Evolutionary conservation across 2,797 vertebrate genomes (phyloP).

Genomic region (Oryzias dopingdopingensis): DNA sequence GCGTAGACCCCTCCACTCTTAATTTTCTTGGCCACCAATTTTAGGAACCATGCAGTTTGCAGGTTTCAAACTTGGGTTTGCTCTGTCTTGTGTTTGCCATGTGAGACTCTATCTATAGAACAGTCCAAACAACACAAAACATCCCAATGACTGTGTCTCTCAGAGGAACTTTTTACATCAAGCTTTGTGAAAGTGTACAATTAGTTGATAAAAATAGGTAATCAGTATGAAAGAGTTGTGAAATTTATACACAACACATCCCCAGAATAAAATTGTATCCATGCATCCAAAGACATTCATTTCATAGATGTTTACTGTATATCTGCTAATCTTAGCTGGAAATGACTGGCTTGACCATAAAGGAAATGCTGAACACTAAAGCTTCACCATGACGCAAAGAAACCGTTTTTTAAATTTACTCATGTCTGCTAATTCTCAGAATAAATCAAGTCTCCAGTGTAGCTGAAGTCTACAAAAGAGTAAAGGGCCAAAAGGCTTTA

Average conservation of each 20-base stretch:
- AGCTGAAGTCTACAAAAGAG: conserved; percentile 61
- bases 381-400: conserved; percentile 48
- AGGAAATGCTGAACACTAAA: conserved; percentile 54
- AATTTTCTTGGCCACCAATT: conserved; percentile 60
- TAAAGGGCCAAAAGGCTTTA: conserved; percentile 38
- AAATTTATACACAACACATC: conserved; percentile 49
- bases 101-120: conserved; percentile 71
- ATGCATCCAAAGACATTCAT: conserved; percentile 48
- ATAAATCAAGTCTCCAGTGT: conserved; percentile 58
- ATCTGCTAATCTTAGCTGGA: conserved; percentile 59
- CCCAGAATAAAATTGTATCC: conserved; percentile 47
- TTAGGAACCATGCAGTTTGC: conserved; percentile 50
- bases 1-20: conserved; percentile 47
- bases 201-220: conserved; percentile 35
- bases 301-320: conserved; percentile 64
- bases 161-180: conserved; percentile 37
- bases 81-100: conserved; percentile 67
- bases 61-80: conserved; percentile 47
- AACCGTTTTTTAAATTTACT: conserved; percentile 68
- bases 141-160: conserved; percentile 49
- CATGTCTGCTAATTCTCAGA: conserved; percentile 67
- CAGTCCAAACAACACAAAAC: conserved; percentile 39
- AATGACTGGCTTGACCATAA: conserved; percentile 63
- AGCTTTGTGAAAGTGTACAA: conserved; percentile 18
- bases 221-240: conserved; percentile 42